phyloP scores from a whole-genome alignment of 2,113 vertebrate species.

The Rhodinocichla rosea region DNA sequence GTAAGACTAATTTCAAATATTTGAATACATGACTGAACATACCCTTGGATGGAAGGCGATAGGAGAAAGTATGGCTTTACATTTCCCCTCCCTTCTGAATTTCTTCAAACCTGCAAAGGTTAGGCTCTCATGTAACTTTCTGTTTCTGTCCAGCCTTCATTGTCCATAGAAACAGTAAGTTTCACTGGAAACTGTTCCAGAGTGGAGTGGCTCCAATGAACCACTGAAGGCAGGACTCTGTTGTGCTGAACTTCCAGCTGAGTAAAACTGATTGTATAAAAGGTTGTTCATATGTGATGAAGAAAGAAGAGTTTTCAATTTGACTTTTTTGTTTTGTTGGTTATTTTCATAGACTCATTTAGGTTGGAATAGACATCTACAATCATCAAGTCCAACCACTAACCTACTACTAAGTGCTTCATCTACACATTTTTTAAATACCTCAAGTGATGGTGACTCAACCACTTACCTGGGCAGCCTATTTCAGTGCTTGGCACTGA shows the following conservation, averaged over 20 bases:
- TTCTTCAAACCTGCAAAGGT: neutral
- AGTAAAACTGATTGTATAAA: neutral
- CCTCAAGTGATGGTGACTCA: neutral
- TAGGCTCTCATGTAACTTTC: neutral
- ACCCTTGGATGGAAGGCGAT: neutral
- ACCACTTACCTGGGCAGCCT: neutral
- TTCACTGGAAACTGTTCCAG: neutral
- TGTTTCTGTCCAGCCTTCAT: neutral
- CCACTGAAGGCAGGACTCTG: neutral
- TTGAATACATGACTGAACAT: neutral
- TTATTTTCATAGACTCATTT: neutral
- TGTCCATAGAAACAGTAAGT: neutral
- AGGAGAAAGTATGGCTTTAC: neutral
- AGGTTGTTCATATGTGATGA: neutral
- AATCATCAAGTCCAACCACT: neutral
- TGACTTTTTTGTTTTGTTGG: neutral
- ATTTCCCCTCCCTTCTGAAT: neutral
- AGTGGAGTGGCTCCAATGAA: neutral
- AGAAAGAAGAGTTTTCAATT: neutral
- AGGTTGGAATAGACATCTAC: neutral
- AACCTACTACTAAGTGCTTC: neutral
- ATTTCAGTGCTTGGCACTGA: neutral
- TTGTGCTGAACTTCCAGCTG: neutral
- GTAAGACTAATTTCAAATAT: neutral
- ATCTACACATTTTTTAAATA: neutral